Percentiles rank a stretch among this genome's conserved stretches.
Evolutionary conservation across 1,140 invertebrate genomes (phyloP).

Genomic region (Hypothenemus hampei): DNA sequence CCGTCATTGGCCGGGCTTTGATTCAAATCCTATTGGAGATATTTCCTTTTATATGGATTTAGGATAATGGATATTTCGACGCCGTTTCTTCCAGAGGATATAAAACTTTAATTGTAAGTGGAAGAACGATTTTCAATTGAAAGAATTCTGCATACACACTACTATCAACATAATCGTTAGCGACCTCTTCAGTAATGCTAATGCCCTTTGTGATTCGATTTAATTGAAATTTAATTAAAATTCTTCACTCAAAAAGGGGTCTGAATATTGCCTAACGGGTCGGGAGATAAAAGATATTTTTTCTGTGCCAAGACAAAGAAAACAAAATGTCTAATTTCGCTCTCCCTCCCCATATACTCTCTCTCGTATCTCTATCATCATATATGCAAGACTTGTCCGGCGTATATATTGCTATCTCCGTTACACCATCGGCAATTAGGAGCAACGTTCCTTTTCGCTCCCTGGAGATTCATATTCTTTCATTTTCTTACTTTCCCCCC

Average conservation of each 20-base stretch:
- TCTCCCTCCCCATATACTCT: background rate
- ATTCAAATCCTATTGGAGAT: slow-evolving; percentile 28
- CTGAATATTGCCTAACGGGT: background rate
- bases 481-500: slow-evolving; percentile 27
- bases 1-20: slow-evolving; percentile 25
- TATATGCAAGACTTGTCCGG: slow-evolving; percentile 42
- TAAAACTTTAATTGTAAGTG: slow-evolving; percentile 21
- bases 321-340: slow-evolving; percentile 23
- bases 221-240: slow-evolving; percentile 15
- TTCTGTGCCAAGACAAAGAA: slow-evolving; percentile 16
- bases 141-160: too few relatives aligned
- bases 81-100: background rate
- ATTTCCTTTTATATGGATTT: slow-evolving; percentile 27
- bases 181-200: too few relatives aligned
- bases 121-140: background rate
- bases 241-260: background rate
- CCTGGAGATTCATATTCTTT: slow-evolving; percentile 37
- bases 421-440: slow-evolving; percentile 33
- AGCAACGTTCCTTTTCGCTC: slow-evolving; percentile 31
- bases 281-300: slow-evolving; percentile 3
- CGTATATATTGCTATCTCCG: slow-evolving; percentile 30
- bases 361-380: slow-evolving; percentile 43
- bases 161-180: too few relatives aligned
- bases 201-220: too few relatives aligned
- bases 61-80: slow-evolving; percentile 25